Conservation (phyloP, 2,797 vertebrate genomes). For the Notoglanidium macrostoma region DNA sequence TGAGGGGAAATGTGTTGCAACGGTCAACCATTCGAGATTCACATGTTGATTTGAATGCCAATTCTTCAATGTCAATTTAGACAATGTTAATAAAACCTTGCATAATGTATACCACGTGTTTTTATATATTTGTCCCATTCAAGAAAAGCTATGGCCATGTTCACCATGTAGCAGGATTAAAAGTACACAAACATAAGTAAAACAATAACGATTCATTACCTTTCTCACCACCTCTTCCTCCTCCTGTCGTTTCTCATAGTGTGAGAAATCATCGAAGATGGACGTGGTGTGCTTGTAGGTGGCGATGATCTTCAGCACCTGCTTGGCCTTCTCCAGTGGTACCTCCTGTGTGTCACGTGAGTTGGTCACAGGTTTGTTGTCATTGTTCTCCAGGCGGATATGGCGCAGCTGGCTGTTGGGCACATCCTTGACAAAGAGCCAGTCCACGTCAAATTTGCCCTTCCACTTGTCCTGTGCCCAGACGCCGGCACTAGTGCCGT, state of each 20-base stretch:
- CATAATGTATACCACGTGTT: neutral
- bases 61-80: neutral
- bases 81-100: neutral
- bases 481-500: slow-evolving; percentile 96
- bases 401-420: slow-evolving; percentile 97
- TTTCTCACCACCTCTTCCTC: slow-evolving; percentile 98
- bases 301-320: slow-evolving; percentile 97
- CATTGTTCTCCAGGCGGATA: slow-evolving; percentile 98
- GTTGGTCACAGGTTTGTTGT: slow-evolving; percentile 99
- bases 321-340: slow-evolving; percentile 96
- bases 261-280: slow-evolving; percentile 99
- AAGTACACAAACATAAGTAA: neutral
- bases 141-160: neutral
- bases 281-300: slow-evolving; percentile 98
- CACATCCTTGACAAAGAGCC: slow-evolving; percentile 99
- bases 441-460: slow-evolving; percentile 97
- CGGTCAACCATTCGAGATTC: neutral
- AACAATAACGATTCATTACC: slow-evolving; percentile 71
- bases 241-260: slow-evolving; percentile 98
- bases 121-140: neutral
- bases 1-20: neutral
- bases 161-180: neutral
- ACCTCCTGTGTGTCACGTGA: slow-evolving; percentile 98
- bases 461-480: slow-evolving; percentile 99
- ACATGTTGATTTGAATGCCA: neutral